phyloP scores from a whole-genome alignment of 1,140 invertebrate species.

The Sminthurinus signatus region DNA sequence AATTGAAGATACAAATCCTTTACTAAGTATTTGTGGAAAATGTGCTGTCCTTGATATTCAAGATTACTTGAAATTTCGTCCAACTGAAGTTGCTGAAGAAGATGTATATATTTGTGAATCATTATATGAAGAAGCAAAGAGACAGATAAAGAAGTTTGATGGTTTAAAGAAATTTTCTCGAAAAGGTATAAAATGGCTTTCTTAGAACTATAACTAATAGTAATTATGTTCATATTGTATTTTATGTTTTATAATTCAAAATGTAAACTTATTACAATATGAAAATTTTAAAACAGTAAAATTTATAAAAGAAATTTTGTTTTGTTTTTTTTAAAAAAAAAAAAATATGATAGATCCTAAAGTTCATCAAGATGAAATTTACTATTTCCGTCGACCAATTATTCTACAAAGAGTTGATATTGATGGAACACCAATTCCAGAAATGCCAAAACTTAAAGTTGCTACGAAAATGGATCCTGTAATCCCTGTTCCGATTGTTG shows the following conservation, averaged over 20 bases:
- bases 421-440: slow-evolving; percentile 32
- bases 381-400: slow-evolving; percentile 71
- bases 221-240: too few relatives aligned
- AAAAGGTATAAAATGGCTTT: too few relatives aligned
- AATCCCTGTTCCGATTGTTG: too few relatives aligned
- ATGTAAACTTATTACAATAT: too few relatives aligned
- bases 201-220: too few relatives aligned
- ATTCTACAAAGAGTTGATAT: slow-evolving; percentile 27
- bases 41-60: slow-evolving; percentile 85
- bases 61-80: slow-evolving; percentile 86
- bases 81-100: slow-evolving; percentile 85
- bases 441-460: slow-evolving; percentile 33
- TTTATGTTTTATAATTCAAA: too few relatives aligned
- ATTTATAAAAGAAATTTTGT: too few relatives aligned
- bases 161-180: slow-evolving; percentile 59
- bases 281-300: too few relatives aligned
- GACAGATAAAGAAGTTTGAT: slow-evolving; percentile 67
- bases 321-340: too few relatives aligned
- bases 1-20: slow-evolving; percentile 82
- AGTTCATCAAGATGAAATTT: slow-evolving; percentile 89
- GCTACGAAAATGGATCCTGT: slow-evolving; percentile 16
- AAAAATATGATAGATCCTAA: too few relatives aligned
- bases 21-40: slow-evolving; percentile 82
- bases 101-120: slow-evolving; percentile 93
- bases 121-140: slow-evolving; percentile 81